A percentile compares a stretch with the other conserved stretches of the same genome.
Conservation (phyloP, 2,888 invertebrate species). For the Drosophila parthenogenetica region DNA sequence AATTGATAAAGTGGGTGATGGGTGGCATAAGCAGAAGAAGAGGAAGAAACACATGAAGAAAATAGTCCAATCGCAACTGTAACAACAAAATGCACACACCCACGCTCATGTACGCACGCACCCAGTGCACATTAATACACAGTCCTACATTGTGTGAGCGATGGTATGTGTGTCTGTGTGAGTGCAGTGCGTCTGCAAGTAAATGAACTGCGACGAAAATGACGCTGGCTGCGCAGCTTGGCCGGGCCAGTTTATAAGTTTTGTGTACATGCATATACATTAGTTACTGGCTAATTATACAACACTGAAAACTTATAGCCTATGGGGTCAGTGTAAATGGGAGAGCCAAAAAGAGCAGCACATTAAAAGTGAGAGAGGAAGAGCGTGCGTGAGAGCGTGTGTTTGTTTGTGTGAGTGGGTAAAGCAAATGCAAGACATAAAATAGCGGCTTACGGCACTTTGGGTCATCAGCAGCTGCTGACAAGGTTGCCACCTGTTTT, state of each 20-base stretch:
- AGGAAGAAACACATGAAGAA: conserved; percentile 1
- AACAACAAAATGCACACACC: conserved; percentile 36
- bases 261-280: conserved; percentile 15
- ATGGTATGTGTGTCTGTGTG: neutral
- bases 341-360: conserved; percentile 5
- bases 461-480: conserved; percentile 44
- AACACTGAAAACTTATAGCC: conserved; percentile 30
- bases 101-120: conserved; percentile 9
- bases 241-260: conserved; percentile 16
- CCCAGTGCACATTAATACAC: neutral
- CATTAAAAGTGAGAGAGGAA: neutral
- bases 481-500: conserved; percentile 69
- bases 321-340: conserved; percentile 12
- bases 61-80: conserved; percentile 44
- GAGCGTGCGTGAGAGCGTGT: conserved; percentile 3
- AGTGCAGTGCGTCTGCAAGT: conserved; percentile 25
- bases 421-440: conserved; percentile 32
- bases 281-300: conserved; percentile 49
- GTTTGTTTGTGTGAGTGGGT: neutral
- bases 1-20: conserved; percentile 46
- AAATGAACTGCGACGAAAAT: conserved; percentile 37
- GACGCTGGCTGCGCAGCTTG: conserved; percentile 22
- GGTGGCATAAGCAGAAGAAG: conserved; percentile 23
- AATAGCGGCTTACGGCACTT: conserved; percentile 44
- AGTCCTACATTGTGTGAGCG: no score